Base-by-base conservation (phyloP, 2,797 vertebrate genomes). In the Lerista edwardsae region DNA sequence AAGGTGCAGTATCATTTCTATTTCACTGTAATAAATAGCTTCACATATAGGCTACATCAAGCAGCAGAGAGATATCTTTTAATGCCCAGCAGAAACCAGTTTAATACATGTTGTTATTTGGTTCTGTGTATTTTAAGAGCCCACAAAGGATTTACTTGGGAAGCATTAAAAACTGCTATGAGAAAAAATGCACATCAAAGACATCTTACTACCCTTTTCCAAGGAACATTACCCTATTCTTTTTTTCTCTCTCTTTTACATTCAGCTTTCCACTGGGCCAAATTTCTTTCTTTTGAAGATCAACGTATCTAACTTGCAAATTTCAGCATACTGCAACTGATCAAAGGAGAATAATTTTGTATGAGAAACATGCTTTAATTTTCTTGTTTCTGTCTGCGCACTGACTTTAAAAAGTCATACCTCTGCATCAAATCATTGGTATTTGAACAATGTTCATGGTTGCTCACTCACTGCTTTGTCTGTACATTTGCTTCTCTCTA, bases 221-320 rank as follows among this genome's bases (percentile, higher is more conserved):
- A 88, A 75, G 83, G 67, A 80, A 73, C 82, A 87, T 85, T 73
- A 83, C 34, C 31, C 74, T 90, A 80, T 85, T 59, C n/a, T 9
- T 62, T 25, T 47, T 68, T 5, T 3, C 14, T 19, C 64, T 21
- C 39, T 19, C 64, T 89, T 83, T 71, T 82, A 57, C 68, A 84
- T 79, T 84, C 75, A 79, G 73, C 68, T 65, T 79, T 73, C n/a
- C 68, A 84, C 41, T 76, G 67, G 79, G 41, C 75, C 84, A 76
- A 51, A 80, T 71, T 75, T 71, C 87, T 39, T 79, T 84, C 83
- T 90, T 92, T 88, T 89, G 83, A 93, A 91, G 86, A 75, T 51
- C 27, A 25, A 87, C 81, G 72, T 74, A 89, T 85, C 81, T 86
- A 91, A 90, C 36, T 84, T 84, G 73, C 47, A 91, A 90, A 91